Conservation (phyloP, 2,113 vertebrate genomes). For the Irena cyanogastra region DNA sequence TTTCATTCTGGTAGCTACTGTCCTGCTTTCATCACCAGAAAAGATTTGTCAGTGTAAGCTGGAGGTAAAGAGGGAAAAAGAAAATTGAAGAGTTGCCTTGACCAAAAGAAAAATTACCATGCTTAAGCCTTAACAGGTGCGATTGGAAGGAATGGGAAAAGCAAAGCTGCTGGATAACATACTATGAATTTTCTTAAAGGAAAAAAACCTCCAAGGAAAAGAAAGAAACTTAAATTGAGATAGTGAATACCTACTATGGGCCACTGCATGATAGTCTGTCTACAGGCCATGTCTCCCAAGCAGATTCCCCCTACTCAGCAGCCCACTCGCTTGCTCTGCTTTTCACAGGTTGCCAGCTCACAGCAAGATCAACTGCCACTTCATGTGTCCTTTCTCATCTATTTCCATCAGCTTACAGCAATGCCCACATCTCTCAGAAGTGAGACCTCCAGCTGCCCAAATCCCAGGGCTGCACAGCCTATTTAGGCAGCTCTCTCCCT, state of each 20-base stretch:
- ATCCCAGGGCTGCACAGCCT: accelerated
- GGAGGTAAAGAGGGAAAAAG: neutral
- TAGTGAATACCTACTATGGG: neutral
- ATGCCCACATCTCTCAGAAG: accelerated
- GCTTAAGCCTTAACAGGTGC: neutral
- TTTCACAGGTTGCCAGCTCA: neutral
- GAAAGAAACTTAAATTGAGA: neutral
- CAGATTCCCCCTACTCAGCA: neutral
- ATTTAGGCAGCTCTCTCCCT: neutral
- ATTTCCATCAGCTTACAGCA: neutral
- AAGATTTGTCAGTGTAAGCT: neutral
- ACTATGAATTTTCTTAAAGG: neutral
- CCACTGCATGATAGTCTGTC: neutral
- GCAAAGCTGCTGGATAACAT: neutral
- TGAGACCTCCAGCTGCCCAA: neutral
- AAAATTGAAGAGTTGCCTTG: neutral
- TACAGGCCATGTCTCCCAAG: neutral
- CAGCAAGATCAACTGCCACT: neutral
- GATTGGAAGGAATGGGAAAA: neutral
- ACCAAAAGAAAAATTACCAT: neutral
- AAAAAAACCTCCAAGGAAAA: neutral
- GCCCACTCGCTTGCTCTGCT: neutral
- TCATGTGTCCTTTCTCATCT: neutral
- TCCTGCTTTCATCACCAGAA: neutral
- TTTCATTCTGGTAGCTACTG: neutral